phyloP scores from a whole-genome alignment of 2,888 invertebrate species.

The Lepidochrysops patricia region DNA sequence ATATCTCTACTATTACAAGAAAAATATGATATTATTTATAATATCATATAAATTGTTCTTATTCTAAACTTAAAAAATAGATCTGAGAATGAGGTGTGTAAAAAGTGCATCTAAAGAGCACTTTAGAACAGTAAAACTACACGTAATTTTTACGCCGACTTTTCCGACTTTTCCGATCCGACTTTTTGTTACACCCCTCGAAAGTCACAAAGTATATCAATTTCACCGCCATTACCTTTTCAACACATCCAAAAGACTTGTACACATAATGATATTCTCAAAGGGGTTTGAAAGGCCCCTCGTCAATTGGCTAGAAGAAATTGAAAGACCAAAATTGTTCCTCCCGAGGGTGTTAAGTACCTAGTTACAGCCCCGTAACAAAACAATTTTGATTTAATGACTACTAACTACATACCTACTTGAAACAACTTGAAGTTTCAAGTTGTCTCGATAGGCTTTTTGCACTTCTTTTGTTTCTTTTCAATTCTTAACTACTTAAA shows the following conservation, averaged over 20 bases:
- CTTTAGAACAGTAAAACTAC: no score
- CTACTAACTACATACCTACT: neutral
- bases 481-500: neutral
- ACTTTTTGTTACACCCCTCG: neutral
- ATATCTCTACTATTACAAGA: no score
- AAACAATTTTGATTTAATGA: slow-evolving; percentile 2
- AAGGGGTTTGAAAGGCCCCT: neutral
- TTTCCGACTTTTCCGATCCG: no score
- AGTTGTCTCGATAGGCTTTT: slow-evolving; percentile 2
- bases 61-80: no score
- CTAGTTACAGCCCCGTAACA: neutral
- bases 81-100: no score
- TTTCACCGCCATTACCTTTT: neutral
- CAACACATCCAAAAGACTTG: slow-evolving; percentile 2
- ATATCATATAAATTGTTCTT: no score
- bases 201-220: neutral
- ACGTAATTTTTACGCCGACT: no score
- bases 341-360: neutral
- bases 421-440: neutral
- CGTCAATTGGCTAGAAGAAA: neutral
- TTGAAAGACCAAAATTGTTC: neutral
- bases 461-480: neutral
- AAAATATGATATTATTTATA: no score
- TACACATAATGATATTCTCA: neutral
- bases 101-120: no score